phyloP scores from a whole-genome alignment of 2,797 vertebrate species.

The Hirundo rustica region DNA sequence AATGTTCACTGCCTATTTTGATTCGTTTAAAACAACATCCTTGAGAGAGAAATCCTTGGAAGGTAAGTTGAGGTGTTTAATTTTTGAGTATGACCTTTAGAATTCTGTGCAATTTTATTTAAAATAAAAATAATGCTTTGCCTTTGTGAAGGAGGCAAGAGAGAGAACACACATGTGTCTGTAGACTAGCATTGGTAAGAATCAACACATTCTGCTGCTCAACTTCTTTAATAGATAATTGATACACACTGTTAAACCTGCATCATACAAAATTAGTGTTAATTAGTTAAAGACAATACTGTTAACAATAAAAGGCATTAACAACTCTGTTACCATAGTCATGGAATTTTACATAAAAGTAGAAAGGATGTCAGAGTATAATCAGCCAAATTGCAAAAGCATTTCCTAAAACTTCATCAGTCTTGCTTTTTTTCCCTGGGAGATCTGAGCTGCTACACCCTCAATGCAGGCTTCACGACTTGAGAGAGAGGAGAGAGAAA shows the following conservation, averaged over 20 bases:
- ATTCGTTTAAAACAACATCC: background rate
- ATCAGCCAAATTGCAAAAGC: background rate
- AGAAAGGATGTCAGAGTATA: background rate
- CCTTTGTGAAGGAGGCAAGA: background rate
- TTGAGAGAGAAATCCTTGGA: background rate
- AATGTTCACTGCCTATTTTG: background rate
- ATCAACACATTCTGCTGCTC: background rate
- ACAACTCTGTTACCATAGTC: background rate
- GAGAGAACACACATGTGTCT: background rate
- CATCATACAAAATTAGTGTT: background rate
- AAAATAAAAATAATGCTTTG: background rate
- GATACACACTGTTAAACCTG: background rate
- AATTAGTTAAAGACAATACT: background rate
- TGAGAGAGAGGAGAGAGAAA: background rate
- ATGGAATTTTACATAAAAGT: background rate
- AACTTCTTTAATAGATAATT: conserved; percentile 23
- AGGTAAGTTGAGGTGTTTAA: background rate
- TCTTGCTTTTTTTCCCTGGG: background rate
- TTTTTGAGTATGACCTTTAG: background rate
- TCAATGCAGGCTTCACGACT: rapidly evolving
- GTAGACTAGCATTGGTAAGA: background rate
- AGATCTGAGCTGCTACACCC: background rate
- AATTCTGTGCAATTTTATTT: background rate
- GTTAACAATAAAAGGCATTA: background rate
- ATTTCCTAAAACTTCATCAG: background rate